A percentile compares a stretch with the other conserved stretches of the same genome.
phyloP scores from a whole-genome alignment of 2,888 invertebrate genomes.

The Metopia argyrocephala region DNA sequence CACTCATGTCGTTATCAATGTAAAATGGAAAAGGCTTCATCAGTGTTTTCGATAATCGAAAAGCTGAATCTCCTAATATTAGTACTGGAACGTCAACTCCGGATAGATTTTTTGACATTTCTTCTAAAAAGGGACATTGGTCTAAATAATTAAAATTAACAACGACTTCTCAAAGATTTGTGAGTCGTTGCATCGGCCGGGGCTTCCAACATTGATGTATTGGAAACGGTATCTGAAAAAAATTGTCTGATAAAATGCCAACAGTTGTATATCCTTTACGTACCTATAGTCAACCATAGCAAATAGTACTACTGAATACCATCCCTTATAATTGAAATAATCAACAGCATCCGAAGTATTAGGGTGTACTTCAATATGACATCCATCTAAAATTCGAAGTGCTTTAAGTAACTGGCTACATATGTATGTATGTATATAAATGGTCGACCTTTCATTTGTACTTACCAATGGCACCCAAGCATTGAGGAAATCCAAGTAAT shows the following conservation, averaged over 20 bases:
- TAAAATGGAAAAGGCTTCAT: background rate
- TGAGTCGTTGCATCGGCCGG: constrained; percentile 6
- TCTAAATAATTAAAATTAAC: constrained; percentile 1
- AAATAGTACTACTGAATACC: background rate
- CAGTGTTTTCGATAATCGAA: background rate
- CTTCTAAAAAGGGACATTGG: background rate
- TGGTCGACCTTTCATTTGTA: background rate
- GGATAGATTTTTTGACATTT: constrained; percentile 6
- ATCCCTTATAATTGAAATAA: background rate
- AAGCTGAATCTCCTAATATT: constrained; percentile 12
- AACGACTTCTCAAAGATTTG: background rate
- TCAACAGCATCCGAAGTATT: background rate
- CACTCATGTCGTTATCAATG: background rate
- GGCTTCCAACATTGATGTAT: constrained; percentile 25
- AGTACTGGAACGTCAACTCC: constrained; percentile 1
- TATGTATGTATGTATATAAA: background rate
- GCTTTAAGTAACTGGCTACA: background rate
- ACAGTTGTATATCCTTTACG: too few relatives aligned
- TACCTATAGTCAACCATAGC: background rate
- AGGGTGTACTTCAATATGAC: background rate
- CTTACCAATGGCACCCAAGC: constrained; percentile 14
- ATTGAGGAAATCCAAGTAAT: constrained; percentile 27
- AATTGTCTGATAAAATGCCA: background rate
- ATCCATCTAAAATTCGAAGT: background rate
- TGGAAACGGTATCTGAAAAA: background rate